Evolutionary conservation across 2,113 vertebrate species (phyloP).

Genomic region (Menura novaehollandiae): DNA sequence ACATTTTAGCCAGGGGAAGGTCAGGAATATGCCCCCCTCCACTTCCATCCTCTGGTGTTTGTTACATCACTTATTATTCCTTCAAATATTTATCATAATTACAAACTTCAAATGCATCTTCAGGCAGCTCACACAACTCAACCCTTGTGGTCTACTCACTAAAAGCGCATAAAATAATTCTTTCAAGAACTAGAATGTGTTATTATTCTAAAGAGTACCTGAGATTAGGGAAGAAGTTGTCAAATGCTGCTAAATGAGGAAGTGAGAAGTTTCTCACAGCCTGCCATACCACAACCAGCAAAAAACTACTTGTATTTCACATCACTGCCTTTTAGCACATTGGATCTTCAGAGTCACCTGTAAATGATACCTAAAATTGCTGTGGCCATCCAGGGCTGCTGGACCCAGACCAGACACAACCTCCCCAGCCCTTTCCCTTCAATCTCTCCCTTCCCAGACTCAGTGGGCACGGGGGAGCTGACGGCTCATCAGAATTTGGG

Average conservation of each 20-base stretch:
- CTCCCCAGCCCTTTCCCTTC: neutral
- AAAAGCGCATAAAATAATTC: neutral
- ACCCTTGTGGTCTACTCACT: too few species aligned
- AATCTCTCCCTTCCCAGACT: neutral
- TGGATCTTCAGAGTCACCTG: neutral
- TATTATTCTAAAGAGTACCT: neutral
- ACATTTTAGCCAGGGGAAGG: neutral
- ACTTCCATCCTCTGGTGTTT: neutral
- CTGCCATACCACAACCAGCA: rapidly evolving
- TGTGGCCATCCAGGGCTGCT: neutral
- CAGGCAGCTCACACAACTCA: neutral
- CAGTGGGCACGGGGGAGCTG: neutral
- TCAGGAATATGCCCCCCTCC: neutral
- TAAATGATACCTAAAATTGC: neutral
- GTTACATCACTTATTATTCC: neutral
- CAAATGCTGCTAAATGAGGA: neutral
- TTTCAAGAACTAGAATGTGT: neutral
- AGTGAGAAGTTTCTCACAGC: neutral
- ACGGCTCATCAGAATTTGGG: neutral
- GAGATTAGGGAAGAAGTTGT: neutral
- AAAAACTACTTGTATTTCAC: neutral
- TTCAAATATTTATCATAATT: neutral
- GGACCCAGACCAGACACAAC: neutral
- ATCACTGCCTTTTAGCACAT: neutral
- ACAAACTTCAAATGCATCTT: neutral